phyloP scores from a whole-genome alignment of 2,888 invertebrate genomes.

The Sisyra nigra region DNA sequence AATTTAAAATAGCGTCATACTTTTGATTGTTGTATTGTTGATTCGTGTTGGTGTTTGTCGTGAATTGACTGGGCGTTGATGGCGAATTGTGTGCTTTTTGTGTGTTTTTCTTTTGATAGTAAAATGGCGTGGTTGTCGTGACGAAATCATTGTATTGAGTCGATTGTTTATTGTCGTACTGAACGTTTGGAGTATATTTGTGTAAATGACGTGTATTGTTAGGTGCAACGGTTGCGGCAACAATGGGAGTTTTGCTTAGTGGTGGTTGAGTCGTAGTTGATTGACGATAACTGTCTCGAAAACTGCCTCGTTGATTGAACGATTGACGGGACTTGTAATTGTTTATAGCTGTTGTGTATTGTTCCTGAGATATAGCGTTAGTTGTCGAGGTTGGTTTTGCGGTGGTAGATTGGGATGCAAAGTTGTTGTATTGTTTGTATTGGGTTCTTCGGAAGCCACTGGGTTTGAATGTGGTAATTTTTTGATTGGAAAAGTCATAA shows the following conservation, averaged over 20 bases:
- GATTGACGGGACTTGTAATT: slow-evolving; percentile 14
- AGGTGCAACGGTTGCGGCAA: slow-evolving; percentile 10
- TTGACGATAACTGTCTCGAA: slow-evolving; percentile 13
- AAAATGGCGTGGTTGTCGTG: slow-evolving; percentile 10
- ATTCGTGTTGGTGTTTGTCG: slow-evolving; percentile 11
- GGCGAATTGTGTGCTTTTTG: slow-evolving; percentile 5
- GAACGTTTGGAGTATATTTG: slow-evolving; percentile 7
- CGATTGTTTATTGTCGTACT: slow-evolving; percentile 9
- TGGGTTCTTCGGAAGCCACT: slow-evolving; percentile 14
- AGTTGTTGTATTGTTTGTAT: slow-evolving; percentile 19
- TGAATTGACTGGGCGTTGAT: slow-evolving; percentile 9
- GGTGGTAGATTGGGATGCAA: slow-evolving; percentile 29
- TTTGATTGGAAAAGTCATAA: slow-evolving; percentile 19
- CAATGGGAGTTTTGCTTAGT: slow-evolving; percentile 15
- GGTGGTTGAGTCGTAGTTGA: slow-evolving; percentile 16
- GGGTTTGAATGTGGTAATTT: slow-evolving; percentile 16
- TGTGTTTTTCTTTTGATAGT: slow-evolving; percentile 6
- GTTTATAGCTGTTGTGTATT: slow-evolving; percentile 19
- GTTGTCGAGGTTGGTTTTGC: slow-evolving; percentile 23
- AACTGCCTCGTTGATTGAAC: slow-evolving; percentile 12
- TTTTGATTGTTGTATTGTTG: slow-evolving; percentile 11
- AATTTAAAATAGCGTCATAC: not conserved
- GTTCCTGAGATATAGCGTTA: slow-evolving; percentile 16
- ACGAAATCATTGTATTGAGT: slow-evolving; percentile 8
- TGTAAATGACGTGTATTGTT: not conserved